phyloP scores from a whole-genome alignment of 2,888 invertebrate genomes.

The Eupithecia tripunctaria region DNA sequence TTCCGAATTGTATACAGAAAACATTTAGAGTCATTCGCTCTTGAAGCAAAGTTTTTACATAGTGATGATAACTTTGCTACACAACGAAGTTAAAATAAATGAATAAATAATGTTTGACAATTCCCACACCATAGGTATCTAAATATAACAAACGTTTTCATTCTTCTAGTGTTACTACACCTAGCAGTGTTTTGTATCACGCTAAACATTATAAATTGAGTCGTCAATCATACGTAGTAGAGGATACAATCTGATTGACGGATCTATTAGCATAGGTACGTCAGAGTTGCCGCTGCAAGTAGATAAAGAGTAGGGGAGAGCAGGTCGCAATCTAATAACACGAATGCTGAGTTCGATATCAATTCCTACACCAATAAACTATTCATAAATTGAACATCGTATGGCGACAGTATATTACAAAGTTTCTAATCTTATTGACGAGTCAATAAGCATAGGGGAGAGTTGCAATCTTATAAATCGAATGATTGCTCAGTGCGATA shows the following conservation, averaged over 20 bases:
- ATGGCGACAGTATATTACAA: neutral
- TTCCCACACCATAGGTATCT: too few species aligned
- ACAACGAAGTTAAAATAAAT: too few species aligned
- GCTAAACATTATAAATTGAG: constrained; percentile 8
- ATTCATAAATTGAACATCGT: neutral
- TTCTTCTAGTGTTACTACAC: neutral
- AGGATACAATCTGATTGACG: neutral
- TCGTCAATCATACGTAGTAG: neutral
- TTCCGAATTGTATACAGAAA: neutral
- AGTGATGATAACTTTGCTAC: too few species aligned
- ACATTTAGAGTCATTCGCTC: neutral
- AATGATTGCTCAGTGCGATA: neutral
- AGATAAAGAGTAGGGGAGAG: neutral
- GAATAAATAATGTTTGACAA: too few species aligned
- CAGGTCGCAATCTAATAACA: neutral
- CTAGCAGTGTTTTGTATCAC: neutral
- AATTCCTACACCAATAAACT: neutral
- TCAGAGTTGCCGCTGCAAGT: neutral
- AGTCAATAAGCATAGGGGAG: neutral
- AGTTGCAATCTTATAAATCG: neutral
- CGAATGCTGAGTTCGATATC: neutral
- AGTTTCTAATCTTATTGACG: neutral
- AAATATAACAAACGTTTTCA: neutral
- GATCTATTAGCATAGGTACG: neutral
- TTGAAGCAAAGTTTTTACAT: neutral